phyloP scores from a whole-genome alignment of 2,113 vertebrate species.

The Sceloporus undulatus region DNA sequence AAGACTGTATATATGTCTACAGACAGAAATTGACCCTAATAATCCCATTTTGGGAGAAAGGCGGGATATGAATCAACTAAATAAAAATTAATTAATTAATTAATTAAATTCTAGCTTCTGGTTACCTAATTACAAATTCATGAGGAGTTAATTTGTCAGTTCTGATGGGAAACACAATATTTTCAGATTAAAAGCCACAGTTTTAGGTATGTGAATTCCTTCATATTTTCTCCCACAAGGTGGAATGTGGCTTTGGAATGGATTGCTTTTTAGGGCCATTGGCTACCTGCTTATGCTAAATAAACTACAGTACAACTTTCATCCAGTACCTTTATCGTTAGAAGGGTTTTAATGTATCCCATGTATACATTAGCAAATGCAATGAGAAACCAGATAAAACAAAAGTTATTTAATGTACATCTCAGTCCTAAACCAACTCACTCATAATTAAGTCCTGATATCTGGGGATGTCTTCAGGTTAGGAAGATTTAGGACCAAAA shows the following conservation, averaged over 20 bases:
- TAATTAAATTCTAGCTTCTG: accelerated
- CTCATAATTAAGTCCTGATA: neutral
- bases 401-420: neutral
- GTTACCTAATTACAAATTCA: neutral
- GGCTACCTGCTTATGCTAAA: neutral
- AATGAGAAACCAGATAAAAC: neutral
- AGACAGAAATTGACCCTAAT: neutral
- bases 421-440: neutral
- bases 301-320: neutral
- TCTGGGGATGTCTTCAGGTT: neutral
- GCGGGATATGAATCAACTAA: no score
- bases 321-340: neutral
- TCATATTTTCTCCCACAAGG: neutral
- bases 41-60: no score
- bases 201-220: neutral
- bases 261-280: neutral
- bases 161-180: neutral
- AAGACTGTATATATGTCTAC: neutral
- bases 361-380: neutral
- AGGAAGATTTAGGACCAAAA: no score
- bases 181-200: neutral
- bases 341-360: neutral
- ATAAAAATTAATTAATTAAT: no score
- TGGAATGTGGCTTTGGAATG: neutral
- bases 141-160: neutral